Conservation (phyloP, 2,797 vertebrate species). For the Paramormyrops hopkinsi region DNA sequence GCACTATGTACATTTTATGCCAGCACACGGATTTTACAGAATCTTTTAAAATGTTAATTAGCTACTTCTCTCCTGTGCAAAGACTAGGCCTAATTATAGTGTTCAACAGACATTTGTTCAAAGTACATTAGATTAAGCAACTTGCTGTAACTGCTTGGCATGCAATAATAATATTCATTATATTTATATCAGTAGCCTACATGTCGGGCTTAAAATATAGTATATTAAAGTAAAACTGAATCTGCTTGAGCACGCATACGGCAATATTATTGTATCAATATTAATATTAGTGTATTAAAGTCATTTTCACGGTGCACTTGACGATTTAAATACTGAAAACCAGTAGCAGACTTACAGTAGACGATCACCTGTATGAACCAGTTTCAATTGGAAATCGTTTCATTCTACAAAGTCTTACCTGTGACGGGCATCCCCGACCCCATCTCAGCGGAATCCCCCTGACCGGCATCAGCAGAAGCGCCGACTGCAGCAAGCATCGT, state of each 20-base stretch:
- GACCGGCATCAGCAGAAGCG: conserved; percentile 23
- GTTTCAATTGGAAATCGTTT: background rate
- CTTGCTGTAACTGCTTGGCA: background rate
- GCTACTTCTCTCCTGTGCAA: background rate
- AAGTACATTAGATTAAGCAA: background rate
- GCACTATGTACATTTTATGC: background rate
- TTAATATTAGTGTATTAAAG: background rate
- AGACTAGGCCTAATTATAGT: background rate
- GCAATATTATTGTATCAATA: background rate
- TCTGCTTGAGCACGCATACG: background rate
- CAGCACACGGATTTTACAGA: background rate
- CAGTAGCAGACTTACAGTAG: background rate
- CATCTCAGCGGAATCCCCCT: conserved; percentile 23
- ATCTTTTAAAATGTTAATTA: background rate
- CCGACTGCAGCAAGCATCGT: conserved; percentile 24
- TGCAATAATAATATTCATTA: background rate
- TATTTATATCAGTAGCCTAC: background rate
- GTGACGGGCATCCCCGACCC: conserved; percentile 32
- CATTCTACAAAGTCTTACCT: conserved; percentile 38
- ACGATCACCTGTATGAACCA: background rate
- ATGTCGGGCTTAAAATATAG: background rate
- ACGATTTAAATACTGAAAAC: background rate
- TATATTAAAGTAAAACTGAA: background rate
- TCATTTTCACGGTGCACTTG: background rate
- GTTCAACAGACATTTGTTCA: background rate